These are phyloP conservation scores for Dryadula phaetusa DNA, from an alignment of 2,888 invertebrate genomes.

Conservation along the genomic window DNA sequence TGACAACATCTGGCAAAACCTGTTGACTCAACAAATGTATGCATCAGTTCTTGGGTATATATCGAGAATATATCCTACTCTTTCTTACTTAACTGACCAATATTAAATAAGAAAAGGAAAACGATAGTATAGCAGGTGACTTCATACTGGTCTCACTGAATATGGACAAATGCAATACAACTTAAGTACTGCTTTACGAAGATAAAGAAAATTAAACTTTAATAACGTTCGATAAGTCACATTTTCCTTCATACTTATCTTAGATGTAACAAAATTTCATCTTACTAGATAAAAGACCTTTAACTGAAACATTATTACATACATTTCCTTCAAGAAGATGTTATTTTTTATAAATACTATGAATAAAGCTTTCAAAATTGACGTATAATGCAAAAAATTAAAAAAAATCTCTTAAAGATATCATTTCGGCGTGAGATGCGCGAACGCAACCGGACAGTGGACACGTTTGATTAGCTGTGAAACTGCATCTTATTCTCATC, in stretches of 20 bases:
- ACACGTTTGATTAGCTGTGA: slow-evolving; percentile 79
- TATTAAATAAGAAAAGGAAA: slow-evolving; percentile 53
- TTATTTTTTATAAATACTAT: not conserved
- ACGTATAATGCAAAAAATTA: not conserved
- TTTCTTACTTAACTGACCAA: slow-evolving; percentile 50
- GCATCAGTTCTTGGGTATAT: slow-evolving; percentile 55
- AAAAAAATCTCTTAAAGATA: slow-evolving; percentile 43
- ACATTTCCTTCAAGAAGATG: not conserved
- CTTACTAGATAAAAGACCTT: slow-evolving; percentile 43
- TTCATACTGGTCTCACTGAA: slow-evolving; percentile 58
- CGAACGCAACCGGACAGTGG: slow-evolving; percentile 74
- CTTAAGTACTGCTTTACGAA: slow-evolving; percentile 37
- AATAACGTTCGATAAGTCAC: slow-evolving; percentile 38
- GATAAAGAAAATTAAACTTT: slow-evolving; percentile 54
- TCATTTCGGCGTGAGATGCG: slow-evolving; percentile 68
- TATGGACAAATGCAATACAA: slow-evolving; percentile 38
- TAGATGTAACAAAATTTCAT: slow-evolving; percentile 54
- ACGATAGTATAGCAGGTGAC: slow-evolving; percentile 55
- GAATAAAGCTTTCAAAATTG: not conserved
- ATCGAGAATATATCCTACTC: slow-evolving; percentile 56
- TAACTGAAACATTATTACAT: slow-evolving; percentile 7
- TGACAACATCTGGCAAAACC: slow-evolving; percentile 65
- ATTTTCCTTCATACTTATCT: slow-evolving; percentile 63
- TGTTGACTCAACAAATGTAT: slow-evolving; percentile 78
- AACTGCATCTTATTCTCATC: slow-evolving; percentile 69